Evolutionary conservation across 2,888 invertebrate species (phyloP).

Genomic region (Nebria salina): DNA sequence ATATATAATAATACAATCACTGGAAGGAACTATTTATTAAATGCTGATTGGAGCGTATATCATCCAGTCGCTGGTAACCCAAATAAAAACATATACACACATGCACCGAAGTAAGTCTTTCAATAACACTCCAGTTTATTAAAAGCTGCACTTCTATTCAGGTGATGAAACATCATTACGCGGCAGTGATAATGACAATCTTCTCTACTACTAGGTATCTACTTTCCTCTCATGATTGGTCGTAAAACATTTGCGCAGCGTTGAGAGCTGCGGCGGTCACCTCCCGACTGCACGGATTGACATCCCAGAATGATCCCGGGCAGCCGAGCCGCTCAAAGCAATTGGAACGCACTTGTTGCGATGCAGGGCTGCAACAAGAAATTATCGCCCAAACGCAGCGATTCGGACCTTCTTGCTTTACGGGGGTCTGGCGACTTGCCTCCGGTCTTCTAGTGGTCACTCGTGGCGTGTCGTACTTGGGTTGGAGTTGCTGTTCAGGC

Average conservation of each 20-base stretch:
- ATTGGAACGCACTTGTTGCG: constrained; percentile 63
- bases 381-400: constrained; percentile 80
- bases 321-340: constrained; percentile 81
- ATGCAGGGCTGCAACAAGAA: constrained; percentile 72
- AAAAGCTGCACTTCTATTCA: background rate
- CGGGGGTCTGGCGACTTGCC: background rate
- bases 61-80: background rate
- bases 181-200: background rate
- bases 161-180: background rate
- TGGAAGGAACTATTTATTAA: constrained; percentile 31
- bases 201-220: background rate
- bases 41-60: constrained; percentile 2
- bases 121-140: constrained; percentile 3
- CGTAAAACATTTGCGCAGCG: constrained; percentile 61
- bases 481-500: too few species aligned
- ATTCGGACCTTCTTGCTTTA: constrained; percentile 60
- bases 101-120: background rate
- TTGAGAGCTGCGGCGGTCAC: constrained; percentile 69
- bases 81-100: background rate
- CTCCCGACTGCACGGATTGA: constrained; percentile 74
- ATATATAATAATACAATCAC: constrained; percentile 23
- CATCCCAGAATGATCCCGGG: constrained; percentile 77
- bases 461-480: background rate
- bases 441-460: background rate
- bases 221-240: constrained; percentile 17